Evolutionary conservation across 2,888 invertebrate genomes (phyloP), one percentile per base, ranked within the genome.

Genomic region (Pteria penguin): DNA sequence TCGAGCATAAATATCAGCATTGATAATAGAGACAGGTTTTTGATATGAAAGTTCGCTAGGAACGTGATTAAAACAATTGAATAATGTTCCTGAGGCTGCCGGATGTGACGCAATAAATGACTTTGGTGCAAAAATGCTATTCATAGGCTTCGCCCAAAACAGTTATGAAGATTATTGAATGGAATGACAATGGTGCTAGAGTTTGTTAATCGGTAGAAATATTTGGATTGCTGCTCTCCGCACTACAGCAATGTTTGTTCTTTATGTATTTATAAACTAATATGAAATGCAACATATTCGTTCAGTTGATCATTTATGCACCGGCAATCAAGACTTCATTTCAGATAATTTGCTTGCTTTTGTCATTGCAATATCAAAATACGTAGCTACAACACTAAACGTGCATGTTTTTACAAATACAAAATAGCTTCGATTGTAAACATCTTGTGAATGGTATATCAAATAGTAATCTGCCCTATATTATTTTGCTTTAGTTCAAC

Each of bases 221-320:
- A 60, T 60, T 60, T 60, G 24, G 22, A 60, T 60, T 60, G 60
- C 60, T 60, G 27, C 60, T 18, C 60, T 60, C 60, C 27, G 22
- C 27, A n/a, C 4, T 60, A 29, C 18, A 60, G 60, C 60, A 60
- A 60, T 60, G 4, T 60, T 60, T 60, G 60, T 60, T 60, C 60
- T 45, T 45, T 45, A 14, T 18, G 45, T 14, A 18, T 45, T 22
- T 60, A 26, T 27, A 24, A 11, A 18, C 27, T 26, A 27, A 24
- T 60, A 60, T 26, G 24, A 18, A 24, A 60, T 26, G 11, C 11
- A 18, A 26, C 24, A 24, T 60, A 60, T 4, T 27, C 27, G 24
- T 60, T 60, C 24, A 60, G 27, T 60, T n/a, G 60, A 60, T 60
- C 60, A 60, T 60, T 24, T 24, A 4, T 60, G 60, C 60, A 60